Percentiles rank a stretch among this genome's conserved stretches.
These are phyloP conservation scores for Pogona vitticeps DNA, from an alignment of 2,113 vertebrate species.

Conservation along the genomic window DNA sequence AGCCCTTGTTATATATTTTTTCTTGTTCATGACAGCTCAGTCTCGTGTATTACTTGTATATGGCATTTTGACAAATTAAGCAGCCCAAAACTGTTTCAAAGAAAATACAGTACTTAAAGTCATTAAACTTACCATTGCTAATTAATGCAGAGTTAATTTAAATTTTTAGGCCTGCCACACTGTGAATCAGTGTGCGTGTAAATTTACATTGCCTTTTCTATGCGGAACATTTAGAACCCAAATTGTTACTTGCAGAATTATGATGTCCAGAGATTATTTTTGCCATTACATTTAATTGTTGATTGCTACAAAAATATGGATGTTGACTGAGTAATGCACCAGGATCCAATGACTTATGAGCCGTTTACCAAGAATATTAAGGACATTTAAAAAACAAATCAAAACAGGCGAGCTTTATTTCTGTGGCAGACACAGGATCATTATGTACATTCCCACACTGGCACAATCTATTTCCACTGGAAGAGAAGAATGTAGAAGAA, in stretches of 20 bases:
- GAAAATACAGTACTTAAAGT: background rate
- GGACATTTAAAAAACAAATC: background rate
- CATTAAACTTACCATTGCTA: constrained; percentile 21
- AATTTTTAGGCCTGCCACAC: background rate
- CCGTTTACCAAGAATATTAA: background rate
- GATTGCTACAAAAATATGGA: background rate
- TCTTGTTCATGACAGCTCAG: background rate
- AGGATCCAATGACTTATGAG: background rate
- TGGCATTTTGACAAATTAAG: background rate
- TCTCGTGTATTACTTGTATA: background rate
- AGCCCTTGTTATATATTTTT: background rate
- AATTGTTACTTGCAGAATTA: background rate
- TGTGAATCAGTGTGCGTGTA: background rate
- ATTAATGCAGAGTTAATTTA: constrained; percentile 21
- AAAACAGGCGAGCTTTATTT: background rate
- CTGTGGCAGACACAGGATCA: too few species aligned
- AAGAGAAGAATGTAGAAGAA: background rate
- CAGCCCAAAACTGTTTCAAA: constrained; percentile 7
- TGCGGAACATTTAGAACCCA: background rate
- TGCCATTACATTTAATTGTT: background rate
- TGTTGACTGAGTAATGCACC: background rate
- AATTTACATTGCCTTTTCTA: background rate
- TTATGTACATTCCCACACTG: background rate
- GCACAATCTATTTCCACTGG: background rate
- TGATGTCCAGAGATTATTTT: background rate